Evolutionary conservation across 2,113 vertebrate genomes (phyloP).

Genomic region (Tragulus kanchil): DNA sequence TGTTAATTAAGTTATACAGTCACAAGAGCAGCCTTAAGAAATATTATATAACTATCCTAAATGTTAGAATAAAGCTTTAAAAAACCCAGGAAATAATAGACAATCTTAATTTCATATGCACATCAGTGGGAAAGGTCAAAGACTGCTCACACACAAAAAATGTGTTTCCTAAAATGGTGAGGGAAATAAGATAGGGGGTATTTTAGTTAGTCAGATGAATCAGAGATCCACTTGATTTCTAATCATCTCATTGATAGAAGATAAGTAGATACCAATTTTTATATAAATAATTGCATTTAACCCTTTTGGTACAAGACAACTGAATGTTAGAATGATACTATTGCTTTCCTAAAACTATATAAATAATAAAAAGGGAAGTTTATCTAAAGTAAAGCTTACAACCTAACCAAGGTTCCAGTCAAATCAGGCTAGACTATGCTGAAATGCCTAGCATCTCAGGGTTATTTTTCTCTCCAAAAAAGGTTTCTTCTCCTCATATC

Average conservation of each 20-base stretch:
- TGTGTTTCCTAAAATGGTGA: background rate
- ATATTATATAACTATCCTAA: background rate
- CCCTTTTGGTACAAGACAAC: background rate
- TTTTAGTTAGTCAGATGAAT: background rate
- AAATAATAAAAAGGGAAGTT: background rate
- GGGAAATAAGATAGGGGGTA: background rate
- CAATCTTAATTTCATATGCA: background rate
- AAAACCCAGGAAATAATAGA: background rate
- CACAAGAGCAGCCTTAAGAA: background rate
- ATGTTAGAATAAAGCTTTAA: background rate
- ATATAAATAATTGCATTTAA: background rate
- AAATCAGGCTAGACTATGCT: background rate
- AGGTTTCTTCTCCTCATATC: background rate
- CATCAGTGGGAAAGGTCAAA: background rate
- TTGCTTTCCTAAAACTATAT: background rate
- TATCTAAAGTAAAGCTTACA: background rate
- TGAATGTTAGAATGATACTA: background rate
- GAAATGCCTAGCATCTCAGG: background rate
- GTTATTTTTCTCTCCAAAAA: background rate
- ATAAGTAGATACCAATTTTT: background rate
- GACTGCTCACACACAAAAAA: background rate
- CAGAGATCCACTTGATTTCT: background rate
- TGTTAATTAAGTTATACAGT: background rate
- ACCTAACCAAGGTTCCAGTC: background rate
- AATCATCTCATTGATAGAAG: background rate